phyloP scores from a whole-genome alignment of 2,888 invertebrate species.

The Monochamus alternatus region DNA sequence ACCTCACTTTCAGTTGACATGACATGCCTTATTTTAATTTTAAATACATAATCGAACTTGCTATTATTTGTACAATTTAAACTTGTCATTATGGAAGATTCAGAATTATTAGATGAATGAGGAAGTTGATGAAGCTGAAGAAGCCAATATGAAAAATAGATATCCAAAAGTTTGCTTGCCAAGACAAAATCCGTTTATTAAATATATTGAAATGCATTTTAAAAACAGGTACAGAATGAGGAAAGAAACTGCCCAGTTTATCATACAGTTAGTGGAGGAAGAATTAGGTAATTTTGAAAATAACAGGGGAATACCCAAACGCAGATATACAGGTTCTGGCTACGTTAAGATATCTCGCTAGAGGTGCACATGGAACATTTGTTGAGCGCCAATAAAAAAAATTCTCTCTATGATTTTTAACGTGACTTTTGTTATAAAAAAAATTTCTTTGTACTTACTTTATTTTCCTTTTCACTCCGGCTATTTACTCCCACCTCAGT shows the following conservation, averaged over 20 bases:
- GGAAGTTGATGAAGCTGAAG: background rate
- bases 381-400: no score
- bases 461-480: no score
- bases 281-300: background rate
- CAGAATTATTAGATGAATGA: background rate
- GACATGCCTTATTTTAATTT: background rate
- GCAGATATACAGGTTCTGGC: background rate
- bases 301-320: background rate
- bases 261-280: background rate
- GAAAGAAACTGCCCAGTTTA: background rate
- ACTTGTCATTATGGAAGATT: background rate
- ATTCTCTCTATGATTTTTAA: no score
- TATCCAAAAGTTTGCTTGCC: background rate
- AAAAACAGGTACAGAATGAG: background rate
- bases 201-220: background rate
- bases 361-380: background rate
- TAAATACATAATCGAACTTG: background rate
- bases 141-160: background rate
- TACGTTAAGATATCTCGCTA: background rate
- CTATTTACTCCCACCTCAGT: no score
- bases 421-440: no score
- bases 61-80: background rate
- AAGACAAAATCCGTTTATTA: background rate
- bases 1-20: background rate
- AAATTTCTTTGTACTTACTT: no score